Evolutionary conservation across 2,888 invertebrate genomes (phyloP).

Genomic region (Scaptomyza caliginosa): DNA sequence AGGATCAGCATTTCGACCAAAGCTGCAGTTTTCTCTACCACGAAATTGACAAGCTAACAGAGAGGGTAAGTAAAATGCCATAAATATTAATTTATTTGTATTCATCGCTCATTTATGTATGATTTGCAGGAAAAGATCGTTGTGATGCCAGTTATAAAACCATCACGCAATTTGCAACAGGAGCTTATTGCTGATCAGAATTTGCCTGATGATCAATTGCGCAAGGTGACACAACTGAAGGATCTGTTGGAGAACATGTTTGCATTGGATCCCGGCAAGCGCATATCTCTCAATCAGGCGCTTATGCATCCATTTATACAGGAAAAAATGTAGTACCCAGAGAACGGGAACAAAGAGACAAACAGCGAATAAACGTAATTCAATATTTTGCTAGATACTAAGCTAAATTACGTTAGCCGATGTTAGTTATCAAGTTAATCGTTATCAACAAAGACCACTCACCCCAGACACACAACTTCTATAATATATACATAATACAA

Average conservation of each 20-base stretch:
- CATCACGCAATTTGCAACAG: constrained; percentile 92
- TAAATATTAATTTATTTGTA: too few relatives aligned
- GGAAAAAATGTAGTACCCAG: constrained; percentile 90
- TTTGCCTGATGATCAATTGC: constrained; percentile 93
- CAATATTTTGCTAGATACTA: constrained; percentile 58
- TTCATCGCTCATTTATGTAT: too few relatives aligned
- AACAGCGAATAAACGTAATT: constrained; percentile 63
- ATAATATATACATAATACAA: constrained; percentile 13
- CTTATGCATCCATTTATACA: constrained; percentile 97
- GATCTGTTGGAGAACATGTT: constrained; percentile 96
- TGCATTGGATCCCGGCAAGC: constrained; percentile 95
- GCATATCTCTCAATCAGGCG: constrained; percentile 97
- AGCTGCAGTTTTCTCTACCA: constrained; percentile 98
- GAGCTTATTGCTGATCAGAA: constrained; percentile 96
- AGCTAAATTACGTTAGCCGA: constrained; percentile 53
- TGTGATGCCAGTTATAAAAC: constrained; percentile 95
- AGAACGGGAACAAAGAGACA: neutral
- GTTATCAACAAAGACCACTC: constrained; percentile 43
- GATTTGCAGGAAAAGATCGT: constrained; percentile 95
- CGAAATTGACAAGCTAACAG: constrained; percentile 98
- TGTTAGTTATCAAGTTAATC: constrained; percentile 51
- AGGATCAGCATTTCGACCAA: constrained; percentile 97
- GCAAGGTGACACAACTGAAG: constrained; percentile 95
- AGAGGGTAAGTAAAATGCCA: constrained; percentile 92
- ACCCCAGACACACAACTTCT: constrained; percentile 19